These are phyloP conservation scores for Amblyraja radiata DNA, from an alignment of 2,797 vertebrate genomes.

Conservation along the genomic window DNA sequence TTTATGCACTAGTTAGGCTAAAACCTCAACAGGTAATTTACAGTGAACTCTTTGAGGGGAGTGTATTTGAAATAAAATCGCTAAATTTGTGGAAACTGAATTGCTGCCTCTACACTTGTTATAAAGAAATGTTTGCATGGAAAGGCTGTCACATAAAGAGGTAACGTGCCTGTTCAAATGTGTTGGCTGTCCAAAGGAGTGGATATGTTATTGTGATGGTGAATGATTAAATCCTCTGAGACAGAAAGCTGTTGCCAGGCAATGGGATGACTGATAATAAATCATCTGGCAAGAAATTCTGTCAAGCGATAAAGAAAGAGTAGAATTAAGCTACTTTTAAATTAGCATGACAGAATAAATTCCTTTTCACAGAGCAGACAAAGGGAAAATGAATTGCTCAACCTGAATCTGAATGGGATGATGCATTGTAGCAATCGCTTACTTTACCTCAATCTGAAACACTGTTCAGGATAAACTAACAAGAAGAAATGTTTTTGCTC, in stretches of 20 bases:
- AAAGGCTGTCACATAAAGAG: background rate
- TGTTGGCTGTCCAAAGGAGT: background rate
- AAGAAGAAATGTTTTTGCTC: background rate
- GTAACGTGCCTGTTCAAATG: background rate
- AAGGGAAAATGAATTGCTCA: background rate
- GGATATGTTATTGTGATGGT: background rate
- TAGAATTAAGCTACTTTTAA: background rate
- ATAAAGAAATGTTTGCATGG: background rate
- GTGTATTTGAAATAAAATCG: background rate
- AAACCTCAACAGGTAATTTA: background rate
- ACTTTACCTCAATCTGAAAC: background rate
- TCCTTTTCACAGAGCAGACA: background rate
- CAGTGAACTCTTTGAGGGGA: background rate
- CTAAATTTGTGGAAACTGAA: background rate
- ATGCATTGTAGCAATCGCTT: background rate
- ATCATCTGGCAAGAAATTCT: background rate
- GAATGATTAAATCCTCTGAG: conserved; percentile 7
- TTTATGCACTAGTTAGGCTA: too few species aligned
- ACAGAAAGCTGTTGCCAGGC: background rate
- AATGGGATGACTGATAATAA: background rate
- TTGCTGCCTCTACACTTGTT: background rate
- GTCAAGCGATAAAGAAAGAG: background rate
- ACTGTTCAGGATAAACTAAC: background rate
- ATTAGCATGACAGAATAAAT: background rate
- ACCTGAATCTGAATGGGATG: background rate